Evolutionary conservation across 2,113 vertebrate genomes (phyloP), one percentile per base, ranked within the genome.

Genomic region (Marcusenius ussheri): DNA sequence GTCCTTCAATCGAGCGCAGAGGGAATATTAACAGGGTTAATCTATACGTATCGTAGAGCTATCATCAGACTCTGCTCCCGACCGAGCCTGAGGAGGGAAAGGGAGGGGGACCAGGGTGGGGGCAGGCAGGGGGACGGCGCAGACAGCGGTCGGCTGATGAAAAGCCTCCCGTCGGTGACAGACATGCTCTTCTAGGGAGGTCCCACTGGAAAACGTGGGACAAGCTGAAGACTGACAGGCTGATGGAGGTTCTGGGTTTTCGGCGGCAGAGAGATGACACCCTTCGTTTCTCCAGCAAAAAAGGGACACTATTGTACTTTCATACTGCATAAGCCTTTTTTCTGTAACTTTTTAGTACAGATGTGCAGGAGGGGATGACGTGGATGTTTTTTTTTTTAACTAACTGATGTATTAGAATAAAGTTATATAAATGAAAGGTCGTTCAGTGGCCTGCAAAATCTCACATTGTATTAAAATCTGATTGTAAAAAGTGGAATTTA

Each of bases 11-110:
- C 31, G 45, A 19, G 27, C n/a, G 50, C 24, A 87, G 85, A 11
- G 50, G 85, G 85, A 27, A 87, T 53, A 87, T 87, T 53, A 87
- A 87, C 49, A 53, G 49, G 85, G 85, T 87, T 87, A 56, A 87
- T 56, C 85, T 21, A 35, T 56, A 53, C 31, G 17, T 87, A 19
- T 87, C 50, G 0, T 56, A 50, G n/a, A 39, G 10, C 13, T 51
- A 53, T 56, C 50, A 87, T 87, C 31, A 56, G 50, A 87, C 15
- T n/a, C 3, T 53, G 50, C 85, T 56, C 15, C 17, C n/a, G n/a
- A 47, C 47, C 7, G 49, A 42, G 85, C 27, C 11, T 1, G 47
- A 3, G 4, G 50, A 42, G 50, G 10, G 27, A 15, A 39, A 11
- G 24, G 50, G 27, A 24, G 15, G 85, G 27, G 50, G 50, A 39